phyloP scores from a whole-genome alignment of 2,888 invertebrate genomes.

The Villa cingulata region DNA sequence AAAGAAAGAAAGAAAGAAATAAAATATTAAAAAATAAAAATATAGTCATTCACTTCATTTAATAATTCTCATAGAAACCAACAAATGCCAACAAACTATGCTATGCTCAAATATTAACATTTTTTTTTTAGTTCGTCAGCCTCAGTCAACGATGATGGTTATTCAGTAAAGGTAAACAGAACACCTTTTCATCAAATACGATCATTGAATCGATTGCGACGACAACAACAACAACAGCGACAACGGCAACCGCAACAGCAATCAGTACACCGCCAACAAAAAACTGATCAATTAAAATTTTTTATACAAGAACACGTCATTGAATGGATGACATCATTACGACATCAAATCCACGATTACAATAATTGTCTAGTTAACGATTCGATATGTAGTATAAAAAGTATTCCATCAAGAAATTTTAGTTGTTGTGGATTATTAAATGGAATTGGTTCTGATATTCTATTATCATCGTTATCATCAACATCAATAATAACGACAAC shows the following conservation, averaged over 20 bases:
- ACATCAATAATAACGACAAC: not conserved
- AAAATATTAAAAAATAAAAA: no score
- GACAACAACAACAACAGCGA: not conserved
- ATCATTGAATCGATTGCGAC: not conserved
- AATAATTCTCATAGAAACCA: no score
- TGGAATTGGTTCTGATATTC: not conserved
- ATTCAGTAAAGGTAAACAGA: not conserved
- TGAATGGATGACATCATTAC: conserved; percentile 31
- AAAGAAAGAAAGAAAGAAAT: no score
- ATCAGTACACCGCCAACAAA: not conserved
- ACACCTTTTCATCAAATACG: not conserved
- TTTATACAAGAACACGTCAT: conserved; percentile 24
- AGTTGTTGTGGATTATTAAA: conserved; percentile 10
- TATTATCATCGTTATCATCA: not conserved
- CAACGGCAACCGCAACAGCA: not conserved
- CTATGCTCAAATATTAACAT: no score
- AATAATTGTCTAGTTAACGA: conserved; percentile 20
- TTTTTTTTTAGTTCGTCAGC: not conserved
- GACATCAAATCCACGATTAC: conserved; percentile 28
- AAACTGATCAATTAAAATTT: not conserved
- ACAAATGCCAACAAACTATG: no score
- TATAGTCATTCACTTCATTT: no score
- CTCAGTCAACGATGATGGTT: not conserved
- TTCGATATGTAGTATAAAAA: conserved; percentile 26
- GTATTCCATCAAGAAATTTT: conserved; percentile 25